These are phyloP conservation scores for Abramis brama DNA, from an alignment of 2,113 vertebrate genomes.

Conservation along the genomic window DNA sequence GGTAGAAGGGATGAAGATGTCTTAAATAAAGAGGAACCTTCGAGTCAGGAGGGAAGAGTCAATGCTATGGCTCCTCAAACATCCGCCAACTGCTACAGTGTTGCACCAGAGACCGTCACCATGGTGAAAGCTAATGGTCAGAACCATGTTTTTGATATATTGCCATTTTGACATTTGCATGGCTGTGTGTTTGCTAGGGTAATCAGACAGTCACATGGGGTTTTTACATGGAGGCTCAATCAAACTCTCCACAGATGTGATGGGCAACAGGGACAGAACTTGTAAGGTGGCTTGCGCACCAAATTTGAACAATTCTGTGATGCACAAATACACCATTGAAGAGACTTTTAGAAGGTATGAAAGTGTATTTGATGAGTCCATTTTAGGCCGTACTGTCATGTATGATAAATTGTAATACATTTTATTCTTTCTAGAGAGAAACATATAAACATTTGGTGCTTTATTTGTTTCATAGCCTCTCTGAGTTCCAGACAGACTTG, in stretches of 20 bases:
- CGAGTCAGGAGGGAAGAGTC: not conserved
- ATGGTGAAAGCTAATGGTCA: not conserved
- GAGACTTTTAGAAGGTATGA: not conserved
- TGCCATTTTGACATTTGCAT: not conserved
- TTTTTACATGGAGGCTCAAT: not conserved
- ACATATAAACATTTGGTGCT: not conserved
- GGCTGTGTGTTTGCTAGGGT: not conserved
- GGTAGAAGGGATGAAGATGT: not conserved
- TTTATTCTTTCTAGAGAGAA: not conserved
- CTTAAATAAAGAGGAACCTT: not conserved
- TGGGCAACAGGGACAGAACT: not conserved
- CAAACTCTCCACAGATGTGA: not conserved
- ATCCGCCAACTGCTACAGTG: not conserved
- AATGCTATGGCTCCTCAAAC: not conserved
- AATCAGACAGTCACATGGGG: not conserved
- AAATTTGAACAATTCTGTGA: not conserved
- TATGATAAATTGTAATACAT: not conserved
- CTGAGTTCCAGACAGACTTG: not conserved
- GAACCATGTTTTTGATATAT: not conserved
- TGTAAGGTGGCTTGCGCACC: not conserved
- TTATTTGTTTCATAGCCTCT: not conserved
- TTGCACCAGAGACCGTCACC: not conserved
- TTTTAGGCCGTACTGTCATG: not conserved
- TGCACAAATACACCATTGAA: not conserved
- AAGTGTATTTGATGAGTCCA: not conserved